Evolutionary conservation across 2,113 vertebrate species (phyloP).

Genomic region (Myrmecophaga tridactyla): DNA sequence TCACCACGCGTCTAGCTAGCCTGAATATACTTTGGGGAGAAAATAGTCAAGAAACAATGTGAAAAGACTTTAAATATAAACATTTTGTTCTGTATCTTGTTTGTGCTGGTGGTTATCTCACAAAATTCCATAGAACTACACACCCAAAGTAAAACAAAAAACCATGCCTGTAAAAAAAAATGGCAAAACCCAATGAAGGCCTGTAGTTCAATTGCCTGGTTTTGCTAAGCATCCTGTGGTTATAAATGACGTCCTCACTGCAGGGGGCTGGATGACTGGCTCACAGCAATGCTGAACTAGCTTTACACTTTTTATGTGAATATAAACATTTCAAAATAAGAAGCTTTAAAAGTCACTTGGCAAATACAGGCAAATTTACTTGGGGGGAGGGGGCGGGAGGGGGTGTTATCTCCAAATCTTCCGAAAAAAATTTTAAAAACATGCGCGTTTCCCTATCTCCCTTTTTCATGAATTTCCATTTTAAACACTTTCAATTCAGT

Average conservation of each 20-base stretch:
- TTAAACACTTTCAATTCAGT: too few relatives aligned
- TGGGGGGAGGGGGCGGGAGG: background rate
- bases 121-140: background rate
- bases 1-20: background rate
- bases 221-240: background rate
- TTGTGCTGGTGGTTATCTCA: background rate
- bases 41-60: background rate
- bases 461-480: background rate
- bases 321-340: background rate
- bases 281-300: background rate
- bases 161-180: rapidly evolving
- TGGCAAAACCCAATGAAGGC: background rate
- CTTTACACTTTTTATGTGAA: background rate
- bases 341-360: background rate
- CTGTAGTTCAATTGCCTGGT: background rate
- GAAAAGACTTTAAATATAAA: background rate
- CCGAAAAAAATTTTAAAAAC: too few relatives aligned
- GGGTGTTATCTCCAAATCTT: background rate
- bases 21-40: too few relatives aligned
- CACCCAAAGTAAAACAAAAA: background rate
- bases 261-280: background rate
- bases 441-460: background rate
- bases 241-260: background rate
- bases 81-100: background rate
- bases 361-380: background rate